Base-by-base conservation (phyloP, 2,113 vertebrate species). In the Sialia sialis region DNA sequence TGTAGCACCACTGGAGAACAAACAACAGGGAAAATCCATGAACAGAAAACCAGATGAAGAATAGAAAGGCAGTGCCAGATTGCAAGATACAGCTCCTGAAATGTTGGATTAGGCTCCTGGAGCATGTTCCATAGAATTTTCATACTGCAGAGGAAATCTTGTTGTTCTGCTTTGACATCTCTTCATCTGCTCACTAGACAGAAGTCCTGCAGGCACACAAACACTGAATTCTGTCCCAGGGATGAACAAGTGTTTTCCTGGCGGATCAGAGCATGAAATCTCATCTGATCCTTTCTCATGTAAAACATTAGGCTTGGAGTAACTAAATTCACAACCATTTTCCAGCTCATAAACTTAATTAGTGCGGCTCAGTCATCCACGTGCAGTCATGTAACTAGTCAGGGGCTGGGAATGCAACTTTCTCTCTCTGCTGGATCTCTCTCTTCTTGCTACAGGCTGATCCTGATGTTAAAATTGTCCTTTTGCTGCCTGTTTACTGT, bases 111-210 rank as follows among this genome's bases (percentile, higher is more conserved):
- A 30, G 49, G 51, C 7, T 87, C 7, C n/a, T 55, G 32, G 23
- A 51, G 38, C 16, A 27, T 70, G 82, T 69, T 19, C 46, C 7
- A 4, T 11, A 26, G 32, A 64, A 16, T 14, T 66, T 84, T 82
- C 32, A 49, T 58, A 6, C 6, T 23, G 9, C 19, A 60, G 22
- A 60, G 22, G 27, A 52, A 94, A 66, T 44, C 9, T 13, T 39
- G 10, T 15, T 8, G 0, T 67, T 68, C 52, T 7, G 2, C n/a
- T 75, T 43, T 0, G 0, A 10, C 20, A 64, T 19, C 5, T 0
- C 14, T n/a, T 46, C 2, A 1, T 59, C 49, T 84, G 55, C 39
- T 39, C 56, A 13, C 29, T 48, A 18, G 73, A 32, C 10, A 34
- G 51, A 52, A 1, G 11, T 66, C 70, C 66, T 49, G 38, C 30